These are phyloP conservation scores for Mesembrinibis cayennensis DNA, from an alignment of 2,113 vertebrate species.

Conservation along the genomic window DNA sequence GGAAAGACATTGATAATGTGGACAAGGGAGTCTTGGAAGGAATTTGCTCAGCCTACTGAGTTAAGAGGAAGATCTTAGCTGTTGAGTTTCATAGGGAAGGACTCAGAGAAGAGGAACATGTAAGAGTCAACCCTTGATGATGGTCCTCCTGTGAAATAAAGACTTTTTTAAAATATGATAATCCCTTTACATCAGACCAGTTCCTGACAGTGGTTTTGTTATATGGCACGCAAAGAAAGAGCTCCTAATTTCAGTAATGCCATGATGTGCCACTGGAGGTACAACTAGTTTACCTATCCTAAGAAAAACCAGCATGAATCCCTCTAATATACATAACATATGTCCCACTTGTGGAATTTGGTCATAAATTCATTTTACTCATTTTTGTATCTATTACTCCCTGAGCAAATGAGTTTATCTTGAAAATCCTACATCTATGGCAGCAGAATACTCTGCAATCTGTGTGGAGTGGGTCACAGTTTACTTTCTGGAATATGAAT, in stretches of 20 bases:
- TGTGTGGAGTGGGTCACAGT: not conserved
- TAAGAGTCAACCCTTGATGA: not conserved
- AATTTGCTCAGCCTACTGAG: not conserved
- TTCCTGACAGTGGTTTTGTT: not conserved
- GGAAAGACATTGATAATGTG: not conserved
- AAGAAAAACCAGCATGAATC: not conserved
- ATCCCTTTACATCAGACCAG: not conserved
- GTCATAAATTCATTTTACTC: not conserved
- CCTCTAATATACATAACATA: not conserved
- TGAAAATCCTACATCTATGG: not conserved
- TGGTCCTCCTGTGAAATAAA: not conserved
- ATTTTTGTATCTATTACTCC: not conserved
- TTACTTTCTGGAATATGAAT: not conserved
- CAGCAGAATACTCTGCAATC: not conserved
- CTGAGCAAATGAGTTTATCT: not conserved
- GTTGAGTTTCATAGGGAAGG: not conserved
- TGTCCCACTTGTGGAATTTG: not conserved
- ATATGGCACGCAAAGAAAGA: not conserved
- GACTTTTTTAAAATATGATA: not conserved
- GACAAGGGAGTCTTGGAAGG: not conserved
- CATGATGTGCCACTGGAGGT: not conserved
- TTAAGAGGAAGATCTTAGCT: not conserved
- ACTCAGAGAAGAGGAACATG: not conserved
- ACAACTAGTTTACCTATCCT: not conserved
- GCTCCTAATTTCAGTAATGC: not conserved